Evolutionary conservation across 2,797 vertebrate species (phyloP).

Genomic region (Spondyliosoma cantharus): DNA sequence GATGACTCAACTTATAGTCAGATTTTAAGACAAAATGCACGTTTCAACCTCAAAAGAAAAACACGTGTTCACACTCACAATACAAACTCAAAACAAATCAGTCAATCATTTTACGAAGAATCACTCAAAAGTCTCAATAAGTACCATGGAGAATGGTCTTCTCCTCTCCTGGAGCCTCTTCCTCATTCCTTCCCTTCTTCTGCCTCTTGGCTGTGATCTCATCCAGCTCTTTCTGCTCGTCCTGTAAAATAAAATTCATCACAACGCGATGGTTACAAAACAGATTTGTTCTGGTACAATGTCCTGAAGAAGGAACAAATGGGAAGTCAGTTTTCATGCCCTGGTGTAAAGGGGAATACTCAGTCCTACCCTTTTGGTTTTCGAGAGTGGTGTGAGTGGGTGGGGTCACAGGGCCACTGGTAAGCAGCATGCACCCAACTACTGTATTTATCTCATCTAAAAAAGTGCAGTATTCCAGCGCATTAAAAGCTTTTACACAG

Average conservation of each 20-base stretch:
- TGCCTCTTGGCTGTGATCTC: conserved; percentile 98
- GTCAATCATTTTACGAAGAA: background rate
- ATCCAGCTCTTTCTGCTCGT: conserved; percentile 96
- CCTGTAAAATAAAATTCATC: conserved; percentile 80
- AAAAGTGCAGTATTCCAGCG: background rate
- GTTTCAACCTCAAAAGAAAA: background rate
- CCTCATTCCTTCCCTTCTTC: conserved; percentile 96
- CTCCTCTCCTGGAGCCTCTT: conserved; percentile 95
- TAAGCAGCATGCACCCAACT: background rate
- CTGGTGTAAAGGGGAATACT: background rate
- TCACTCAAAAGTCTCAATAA: conserved; percentile 1
- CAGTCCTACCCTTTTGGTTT: background rate
- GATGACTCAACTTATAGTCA: no score
- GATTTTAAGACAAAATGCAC: background rate
- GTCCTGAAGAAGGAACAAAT: background rate
- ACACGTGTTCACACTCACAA: background rate
- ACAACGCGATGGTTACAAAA: conserved; percentile 10
- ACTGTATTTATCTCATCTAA: background rate
- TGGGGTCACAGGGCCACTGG: background rate
- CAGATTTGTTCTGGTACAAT: conserved; percentile 2
- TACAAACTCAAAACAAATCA: conserved; percentile 4
- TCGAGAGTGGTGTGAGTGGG: background rate
- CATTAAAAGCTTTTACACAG: background rate
- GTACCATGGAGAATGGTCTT: conserved; percentile 98
- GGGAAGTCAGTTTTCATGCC: background rate